phyloP scores from a whole-genome alignment of 2,888 invertebrate species.

The Eupithecia dodoneata region DNA sequence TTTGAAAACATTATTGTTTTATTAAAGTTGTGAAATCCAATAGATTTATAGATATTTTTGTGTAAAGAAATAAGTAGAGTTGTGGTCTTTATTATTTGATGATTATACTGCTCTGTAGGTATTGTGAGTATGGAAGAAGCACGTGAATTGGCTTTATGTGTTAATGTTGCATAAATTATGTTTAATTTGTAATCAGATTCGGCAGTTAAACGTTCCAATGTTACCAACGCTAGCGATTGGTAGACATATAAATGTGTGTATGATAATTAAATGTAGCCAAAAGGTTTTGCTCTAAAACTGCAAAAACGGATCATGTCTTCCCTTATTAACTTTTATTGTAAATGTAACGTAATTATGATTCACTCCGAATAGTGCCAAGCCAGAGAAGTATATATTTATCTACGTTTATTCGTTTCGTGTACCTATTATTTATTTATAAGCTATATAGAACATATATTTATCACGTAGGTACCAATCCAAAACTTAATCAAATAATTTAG shows the following conservation, averaged over 20 bases:
- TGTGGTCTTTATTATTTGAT: constrained; percentile 53
- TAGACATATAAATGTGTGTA: constrained; percentile 46
- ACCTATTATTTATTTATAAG: neutral
- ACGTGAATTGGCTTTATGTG: constrained; percentile 53
- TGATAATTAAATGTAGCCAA: constrained; percentile 43
- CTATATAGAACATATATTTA: neutral
- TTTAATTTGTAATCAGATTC: constrained; percentile 39
- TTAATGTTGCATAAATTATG: constrained; percentile 41
- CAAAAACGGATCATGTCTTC: constrained; percentile 76
- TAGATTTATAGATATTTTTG: constrained; percentile 69
- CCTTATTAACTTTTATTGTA: constrained; percentile 63
- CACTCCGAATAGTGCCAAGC: constrained; percentile 40
- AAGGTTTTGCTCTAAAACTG: constrained; percentile 60
- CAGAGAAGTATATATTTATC: constrained; percentile 1
- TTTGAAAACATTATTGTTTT: constrained; percentile 55
- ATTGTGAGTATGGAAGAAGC: constrained; percentile 40
- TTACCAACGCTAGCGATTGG: constrained; percentile 37
- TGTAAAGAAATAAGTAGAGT: constrained; percentile 64
- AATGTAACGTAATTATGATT: constrained; percentile 42
- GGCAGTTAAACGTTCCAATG: constrained; percentile 33
- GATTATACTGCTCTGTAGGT: constrained; percentile 37
- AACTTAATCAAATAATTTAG: neutral
- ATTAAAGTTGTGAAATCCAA: constrained; percentile 57
- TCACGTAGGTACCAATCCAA: neutral
- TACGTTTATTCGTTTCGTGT: neutral